These are phyloP conservation scores for Lycia hirtaria DNA, from an alignment of 2,888 invertebrate species.

Conservation along the genomic window DNA sequence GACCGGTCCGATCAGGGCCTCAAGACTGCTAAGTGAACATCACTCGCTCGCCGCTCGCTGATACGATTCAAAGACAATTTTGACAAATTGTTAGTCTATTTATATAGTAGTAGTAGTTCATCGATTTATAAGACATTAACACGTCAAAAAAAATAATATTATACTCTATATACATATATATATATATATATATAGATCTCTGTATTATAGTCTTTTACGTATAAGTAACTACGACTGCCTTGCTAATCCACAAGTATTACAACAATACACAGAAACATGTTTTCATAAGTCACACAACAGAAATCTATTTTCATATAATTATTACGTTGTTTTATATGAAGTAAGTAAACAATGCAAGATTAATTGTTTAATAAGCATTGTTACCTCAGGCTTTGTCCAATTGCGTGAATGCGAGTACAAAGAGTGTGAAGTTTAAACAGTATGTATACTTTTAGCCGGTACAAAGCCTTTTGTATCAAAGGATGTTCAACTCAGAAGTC, in stretches of 20 bases:
- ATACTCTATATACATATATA: no score
- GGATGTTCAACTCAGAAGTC: conserved; percentile 22
- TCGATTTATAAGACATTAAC: no score
- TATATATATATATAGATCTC: no score
- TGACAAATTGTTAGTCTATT: no score
- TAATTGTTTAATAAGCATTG: conserved; percentile 10
- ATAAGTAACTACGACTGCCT: no score
- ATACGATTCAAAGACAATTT: no score
- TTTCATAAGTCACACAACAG: conserved; percentile 10
- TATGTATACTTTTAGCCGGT: not conserved
- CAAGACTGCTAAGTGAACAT: no score
- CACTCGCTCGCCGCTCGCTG: no score
- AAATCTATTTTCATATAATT: conserved; percentile 7
- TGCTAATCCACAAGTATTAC: not conserved
- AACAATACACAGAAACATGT: not conserved
- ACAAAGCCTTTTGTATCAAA: conserved; percentile 25
- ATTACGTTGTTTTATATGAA: conserved; percentile 6
- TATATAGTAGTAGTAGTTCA: no score
- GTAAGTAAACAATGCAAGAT: conserved; percentile 5
- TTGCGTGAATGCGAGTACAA: conserved; percentile 7
- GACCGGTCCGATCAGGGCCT: no score
- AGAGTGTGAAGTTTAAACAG: conserved; percentile 5
- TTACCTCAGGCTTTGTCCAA: conserved; percentile 11
- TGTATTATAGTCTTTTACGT: no score
- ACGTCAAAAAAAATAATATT: no score